Evolutionary conservation across 2,113 vertebrate genomes (phyloP), one percentile per base, ranked within the genome.

Genomic region (Aldabrachelys gigantea): DNA sequence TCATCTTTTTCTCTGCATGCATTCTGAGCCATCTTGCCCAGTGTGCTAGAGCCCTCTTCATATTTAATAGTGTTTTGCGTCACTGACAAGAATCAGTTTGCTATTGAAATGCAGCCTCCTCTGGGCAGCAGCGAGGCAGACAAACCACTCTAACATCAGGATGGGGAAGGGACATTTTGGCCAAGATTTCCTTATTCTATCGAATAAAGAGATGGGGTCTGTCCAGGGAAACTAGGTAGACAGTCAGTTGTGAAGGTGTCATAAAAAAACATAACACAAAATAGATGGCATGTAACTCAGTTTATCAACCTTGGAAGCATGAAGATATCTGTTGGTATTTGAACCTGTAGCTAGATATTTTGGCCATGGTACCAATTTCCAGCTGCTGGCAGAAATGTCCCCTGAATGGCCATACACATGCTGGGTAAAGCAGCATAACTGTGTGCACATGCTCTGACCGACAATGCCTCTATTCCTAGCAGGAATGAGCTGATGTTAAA

Each of bases 41-140:
- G 83, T 47, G 84, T 49, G 85, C 76, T 59, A 93, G 89, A 91
- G 94, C 90, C 91, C 90, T 93, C 96, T 93, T 62, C 84, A 3
- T 65, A 90, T 5, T 87, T 62, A 8, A 13, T 24, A 4, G 31
- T 79, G 81, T 54, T 93, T n/a, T 92, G 85, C 84, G 85, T 12
- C 85, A 49, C 41, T 84, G 52, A 53, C 79, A 79, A n/a, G n/a
- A 50, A 13, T 22, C 0, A 0, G 0, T 2, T 3, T 13, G 11
- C 1, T 50, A 8, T 1, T 21, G 79, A 56, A n/a, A 50, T 2
- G 21, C 84, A 93, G 29, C 56, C 31, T 3, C 59, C 57, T 89
- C 47, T 76, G 81, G 62, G 81, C n/a, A 81, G 2, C 81, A 85
- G 41, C 25, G 5, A 0, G 0, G 52, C 72, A 78, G 49, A 27